phyloP scores from a whole-genome alignment of 2,113 vertebrate genomes.

The Oophaga pumilio region DNA sequence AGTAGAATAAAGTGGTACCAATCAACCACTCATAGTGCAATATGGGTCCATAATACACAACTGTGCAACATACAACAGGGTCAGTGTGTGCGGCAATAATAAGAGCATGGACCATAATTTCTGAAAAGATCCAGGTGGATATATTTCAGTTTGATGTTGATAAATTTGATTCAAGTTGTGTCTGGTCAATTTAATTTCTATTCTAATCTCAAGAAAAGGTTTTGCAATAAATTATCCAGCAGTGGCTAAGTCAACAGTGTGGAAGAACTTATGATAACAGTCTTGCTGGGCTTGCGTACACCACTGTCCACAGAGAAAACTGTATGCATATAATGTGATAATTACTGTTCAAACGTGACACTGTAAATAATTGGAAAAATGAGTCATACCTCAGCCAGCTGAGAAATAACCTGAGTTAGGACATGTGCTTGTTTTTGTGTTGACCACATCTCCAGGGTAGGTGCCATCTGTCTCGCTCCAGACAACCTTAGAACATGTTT shows the following conservation, averaged over 20 bases:
- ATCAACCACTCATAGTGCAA: not conserved
- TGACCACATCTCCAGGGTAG: constrained; percentile 55
- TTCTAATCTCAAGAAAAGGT: not conserved
- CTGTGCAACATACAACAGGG: not conserved
- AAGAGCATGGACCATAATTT: not conserved
- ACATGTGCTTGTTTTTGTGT: constrained; percentile 50
- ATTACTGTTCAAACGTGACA: constrained; percentile 47
- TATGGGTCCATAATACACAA: not conserved
- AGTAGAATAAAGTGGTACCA: not conserved
- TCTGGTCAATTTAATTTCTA: not conserved
- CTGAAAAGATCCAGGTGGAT: not conserved
- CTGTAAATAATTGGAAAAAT: constrained; percentile 38
- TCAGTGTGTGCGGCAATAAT: not conserved
- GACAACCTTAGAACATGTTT: constrained; percentile 12
- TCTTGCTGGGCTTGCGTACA: not conserved
- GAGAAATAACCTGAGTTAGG: constrained; percentile 48
- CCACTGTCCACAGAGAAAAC: not conserved
- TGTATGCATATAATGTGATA: constrained; percentile 30
- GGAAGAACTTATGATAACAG: not conserved
- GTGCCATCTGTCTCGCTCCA: constrained; percentile 50
- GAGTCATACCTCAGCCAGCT: constrained; percentile 32
- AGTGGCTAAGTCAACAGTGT: not conserved
- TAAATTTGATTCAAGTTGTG: not conserved
- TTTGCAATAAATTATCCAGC: not conserved
- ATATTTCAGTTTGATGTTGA: not conserved